Base-by-base conservation (phyloP, 2,797 vertebrate genomes). In the Megalops cyprinoides region DNA sequence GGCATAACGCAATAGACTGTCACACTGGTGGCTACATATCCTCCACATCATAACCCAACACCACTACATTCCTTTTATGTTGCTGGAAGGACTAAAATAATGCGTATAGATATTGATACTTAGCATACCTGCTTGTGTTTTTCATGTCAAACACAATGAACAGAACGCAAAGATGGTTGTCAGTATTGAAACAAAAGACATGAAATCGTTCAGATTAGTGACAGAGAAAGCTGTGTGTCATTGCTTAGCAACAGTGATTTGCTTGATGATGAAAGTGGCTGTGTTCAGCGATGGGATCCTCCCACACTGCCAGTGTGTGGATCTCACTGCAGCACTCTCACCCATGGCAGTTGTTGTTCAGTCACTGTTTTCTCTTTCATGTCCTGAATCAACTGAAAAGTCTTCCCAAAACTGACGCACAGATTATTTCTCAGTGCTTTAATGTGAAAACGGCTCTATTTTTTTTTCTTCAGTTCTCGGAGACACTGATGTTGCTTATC, bases 181-280 rank as follows among this genome's bases (percentile, higher is more conserved):
- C 23, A 62, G 51, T 15, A 60, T 28, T 23, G 37, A 1, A 37
- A 78, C 60, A 23, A 78, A 44, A 78, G 55, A 58, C 56, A 56
- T 42, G 39, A 78, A 12, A 37, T 3, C 15, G 53, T 76, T 76
- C 49, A 77, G 25, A 77, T 78, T 7, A 56, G 25, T 49, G 4
- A 51, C 28, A 34, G 44, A 58, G 20, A 28, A 25, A 53, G 51
- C 7, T 74, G 51, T 58, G 62, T 84, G 79, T 42, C 31, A 76
- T 79, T 62, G 62, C 80, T 82, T 76, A 77, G 80, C 65, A 79
- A 77, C 78, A 65, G 62, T 79, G 77, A 82, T 82, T 55, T 83
- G n/a, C 76, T 79, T 82, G 73, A 81, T 79, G 76, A 81, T 84
- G 51, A 81, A n/a, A 74, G 73, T 55, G 69, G 39, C 58, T 56